Base-by-base conservation (phyloP, 92 coral and sea anemone genomes). In the Siderastrea siderea region DNA sequence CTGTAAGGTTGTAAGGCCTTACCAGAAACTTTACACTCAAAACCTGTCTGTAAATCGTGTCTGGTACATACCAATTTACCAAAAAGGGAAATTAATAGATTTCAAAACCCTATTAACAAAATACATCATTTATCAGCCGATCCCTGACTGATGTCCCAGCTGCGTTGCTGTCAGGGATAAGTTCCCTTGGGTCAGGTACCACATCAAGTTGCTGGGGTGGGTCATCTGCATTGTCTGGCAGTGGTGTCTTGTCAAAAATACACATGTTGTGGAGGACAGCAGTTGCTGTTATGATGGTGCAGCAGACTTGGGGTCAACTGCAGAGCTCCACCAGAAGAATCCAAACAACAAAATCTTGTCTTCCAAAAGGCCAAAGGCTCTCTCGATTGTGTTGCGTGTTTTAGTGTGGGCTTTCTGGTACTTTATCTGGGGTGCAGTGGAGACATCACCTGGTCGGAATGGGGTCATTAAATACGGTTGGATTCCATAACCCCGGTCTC, bases 361-460 rank as follows among this genome's bases (percentile, higher is more conserved):
- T 1, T 38, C n/a, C 45, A 38, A 0, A 68, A 45, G 38, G 38
- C 38, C 71, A 26, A 67, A 9, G 44, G 73, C 12, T 45, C 48
- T 68, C 13, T 68, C 51, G 3, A 68, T 38, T 15, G 45, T 44
- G 44, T 67, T 19, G 7, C 71, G 26, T 26, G 47, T 67, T 67
- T 43, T 67, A 3, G 71, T 67, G 48, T 68, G 73, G 43, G 73
- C 73, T 14, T 68, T 68, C 45, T 68, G 73, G 45, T 68, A 45
- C 0, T 38, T 26, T 15, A 13, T 45, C 45, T 68, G 5, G 13
- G 47, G 14, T 3, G 61, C 61, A 8, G 61, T 7, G 61, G 61
- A 55, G 38, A 26, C 0, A 26, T 26, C 38, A 26, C 0, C 38
- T 26, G 38, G 38, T 26, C 38, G 38, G 38, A 26, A 26, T 26